Evolutionary conservation across 2,113 vertebrate species (phyloP), one percentile per base, ranked within the genome.

Genomic region (Speoplatyrhinus poulsoni): DNA sequence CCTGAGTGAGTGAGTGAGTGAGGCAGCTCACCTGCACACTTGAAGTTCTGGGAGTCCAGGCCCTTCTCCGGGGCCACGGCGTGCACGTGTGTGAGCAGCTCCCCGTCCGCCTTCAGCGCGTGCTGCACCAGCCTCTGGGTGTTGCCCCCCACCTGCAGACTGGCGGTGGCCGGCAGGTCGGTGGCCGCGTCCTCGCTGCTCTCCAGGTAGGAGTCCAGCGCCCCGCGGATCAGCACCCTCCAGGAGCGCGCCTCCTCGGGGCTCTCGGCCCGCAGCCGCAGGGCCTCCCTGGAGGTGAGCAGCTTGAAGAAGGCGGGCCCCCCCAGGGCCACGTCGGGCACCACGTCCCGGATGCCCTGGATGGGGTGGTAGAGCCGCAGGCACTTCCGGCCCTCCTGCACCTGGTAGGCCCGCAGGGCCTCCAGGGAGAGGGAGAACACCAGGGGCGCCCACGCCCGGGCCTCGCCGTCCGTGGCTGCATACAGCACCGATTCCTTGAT

Each of bases 351-450:
- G 76, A 98, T 93, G 12, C 91, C 94, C 82, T 94, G 94, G 0
- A 96, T 92, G 1, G 91, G 84, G 0, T 94, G 88, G 47, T 79
- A 92, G 58, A 93, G 92, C 19, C 90, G 87, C 41, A 93, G 73
- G 15, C 87, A 65, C 87, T 98, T 98, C 41, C 92, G 92, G 0
- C 77, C 82, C 1, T 91, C 94, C 46, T 90, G 90, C 8, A 94
- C 59, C 1, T 76, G 84, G 68, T 96, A 98, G 60, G 93, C 95
- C 62, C 93, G 95, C 10, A 99, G 75, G 3, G 92, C 77, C 79
- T 96, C 96, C 33, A 96, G 70, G 1, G 97, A 98, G 7, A 99
- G 90, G 13, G 96, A 98, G 59, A 98, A 96, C 50, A 98, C 81
- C 19, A 93, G 90, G 2, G 93, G 93, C 0, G 33, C 9, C 90